Base-by-base conservation (phyloP, 1,140 invertebrate genomes). In the Psix sp. region DNA sequence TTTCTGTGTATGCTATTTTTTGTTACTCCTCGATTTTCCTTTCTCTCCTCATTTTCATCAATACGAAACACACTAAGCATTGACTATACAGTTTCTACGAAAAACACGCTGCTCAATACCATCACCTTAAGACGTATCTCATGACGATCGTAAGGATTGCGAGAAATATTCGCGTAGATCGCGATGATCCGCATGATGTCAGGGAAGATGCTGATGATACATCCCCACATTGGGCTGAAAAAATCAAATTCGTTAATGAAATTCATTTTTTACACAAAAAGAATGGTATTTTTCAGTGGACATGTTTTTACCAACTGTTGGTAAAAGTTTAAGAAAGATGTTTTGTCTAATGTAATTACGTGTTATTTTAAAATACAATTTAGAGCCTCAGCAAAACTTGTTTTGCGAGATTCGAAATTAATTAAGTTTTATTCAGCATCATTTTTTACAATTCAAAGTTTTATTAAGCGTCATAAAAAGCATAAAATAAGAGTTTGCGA, bases 91-190 rank as follows among this genome's bases (percentile, higher is more conserved):
- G 66, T 57, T 56, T 60, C 70, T 49, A 29, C 56, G 45, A 40
- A 29, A 70, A 57, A 66, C 56, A 57, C 66, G 52, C 14, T 14
- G 31, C 43, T 76, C 79, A 83, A 67, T 77, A 77, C 71, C 77
- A 84, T 85, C 83, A 85, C 78, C 84, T 85, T 70, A 76, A 54
- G 42, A 84, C 67, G 26, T 82, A 83, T 63, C 78, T 77, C 35
- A 67, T 66, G 11, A 80, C 36, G 5, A 84, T 36, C 4, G 62
- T 70, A 38, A 79, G 74, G 9, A 82, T 39, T 13, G 77, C 54
- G 9, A 82, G 56, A 0, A 77, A 62, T 15, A 82, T 57, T 16
- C 78, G 65, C 31, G 81, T 77, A 17, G 81, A 68, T 24, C 71
- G 57, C 10, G 78, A 77, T 9, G 80, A 77, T 29, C 79, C 74